Percentiles rank a stretch among this genome's conserved stretches.
Evolutionary conservation across 2,113 vertebrate genomes (phyloP).

Genomic region (Hypocryptadius cinnamomeus): DNA sequence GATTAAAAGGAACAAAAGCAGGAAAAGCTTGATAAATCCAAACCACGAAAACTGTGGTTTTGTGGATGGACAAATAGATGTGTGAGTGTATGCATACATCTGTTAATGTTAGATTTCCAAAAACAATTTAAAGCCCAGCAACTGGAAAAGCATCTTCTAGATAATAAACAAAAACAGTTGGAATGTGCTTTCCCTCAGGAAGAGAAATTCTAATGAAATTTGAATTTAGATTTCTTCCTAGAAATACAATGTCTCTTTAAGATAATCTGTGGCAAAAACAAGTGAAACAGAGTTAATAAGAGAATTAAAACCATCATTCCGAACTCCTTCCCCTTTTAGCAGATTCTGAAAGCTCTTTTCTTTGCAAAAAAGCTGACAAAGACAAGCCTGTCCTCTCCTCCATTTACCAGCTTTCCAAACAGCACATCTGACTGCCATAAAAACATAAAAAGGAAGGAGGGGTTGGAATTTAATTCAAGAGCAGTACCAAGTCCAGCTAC

Average conservation of each 20-base stretch:
- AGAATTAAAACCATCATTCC: neutral
- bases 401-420: slow-evolving; percentile 63
- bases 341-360: slow-evolving; percentile 50
- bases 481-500: slow-evolving; percentile 69
- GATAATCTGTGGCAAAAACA: slow-evolving; percentile 48
- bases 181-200: neutral
- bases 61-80: neutral
- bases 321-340: slow-evolving; percentile 41
- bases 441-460: slow-evolving; percentile 41
- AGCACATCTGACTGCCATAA: slow-evolving; percentile 61
- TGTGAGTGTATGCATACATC: neutral
- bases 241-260: neutral
- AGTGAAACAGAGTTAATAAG: slow-evolving; percentile 13
- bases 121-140: slow-evolving; percentile 22
- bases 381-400: slow-evolving; percentile 41
- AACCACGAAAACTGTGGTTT: neutral
- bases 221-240: slow-evolving; percentile 4
- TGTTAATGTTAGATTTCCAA: neutral
- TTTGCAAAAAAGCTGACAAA: slow-evolving; percentile 64
- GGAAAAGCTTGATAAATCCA: slow-evolving; percentile 6
- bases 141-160: slow-evolving; percentile 17
- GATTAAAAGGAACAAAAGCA: slow-evolving; percentile 15
- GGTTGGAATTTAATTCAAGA: slow-evolving; percentile 72
- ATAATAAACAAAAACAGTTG: neutral
- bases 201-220: slow-evolving; percentile 29